These are phyloP conservation scores for Mystacides longicornis DNA, from an alignment of 2,888 invertebrate genomes.

Conservation along the genomic window DNA sequence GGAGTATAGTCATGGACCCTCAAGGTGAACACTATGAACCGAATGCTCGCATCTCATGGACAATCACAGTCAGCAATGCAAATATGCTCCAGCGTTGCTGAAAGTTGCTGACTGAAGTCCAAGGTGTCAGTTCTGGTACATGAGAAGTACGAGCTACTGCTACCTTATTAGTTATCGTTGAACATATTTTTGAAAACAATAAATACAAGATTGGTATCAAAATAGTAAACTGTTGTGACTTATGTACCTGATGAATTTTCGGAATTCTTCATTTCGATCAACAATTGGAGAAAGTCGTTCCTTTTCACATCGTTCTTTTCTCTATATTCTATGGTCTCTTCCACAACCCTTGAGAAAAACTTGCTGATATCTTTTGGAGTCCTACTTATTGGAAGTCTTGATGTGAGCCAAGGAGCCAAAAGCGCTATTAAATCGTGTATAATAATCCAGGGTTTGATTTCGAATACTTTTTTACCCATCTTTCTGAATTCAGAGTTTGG, in stretches of 20 bases:
- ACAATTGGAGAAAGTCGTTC: conserved; percentile 7
- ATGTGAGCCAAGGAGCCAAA: background rate
- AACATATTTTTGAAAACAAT: too few species aligned
- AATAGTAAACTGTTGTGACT: too few species aligned
- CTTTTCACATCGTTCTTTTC: background rate
- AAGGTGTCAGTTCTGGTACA: too few species aligned
- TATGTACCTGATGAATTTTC: background rate
- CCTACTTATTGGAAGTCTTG: background rate
- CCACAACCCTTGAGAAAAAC: background rate
- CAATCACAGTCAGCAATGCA: too few species aligned
- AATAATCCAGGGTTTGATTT: background rate
- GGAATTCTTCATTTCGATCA: conserved; percentile 2
- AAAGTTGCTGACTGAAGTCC: too few species aligned
- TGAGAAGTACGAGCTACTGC: too few species aligned
- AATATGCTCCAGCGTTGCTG: too few species aligned
- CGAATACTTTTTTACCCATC: conserved; percentile 3
- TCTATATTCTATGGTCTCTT: conserved; percentile 3
- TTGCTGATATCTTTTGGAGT: background rate
- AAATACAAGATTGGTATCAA: too few species aligned
- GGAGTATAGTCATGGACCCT: too few species aligned
- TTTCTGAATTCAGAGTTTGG: conserved; percentile 17
- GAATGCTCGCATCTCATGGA: too few species aligned
- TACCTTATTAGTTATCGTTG: too few species aligned
- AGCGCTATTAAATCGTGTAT: background rate
- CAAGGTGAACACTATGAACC: too few species aligned